Base-by-base conservation (phyloP, 2,797 vertebrate species). In the Catharus ustulatus region DNA sequence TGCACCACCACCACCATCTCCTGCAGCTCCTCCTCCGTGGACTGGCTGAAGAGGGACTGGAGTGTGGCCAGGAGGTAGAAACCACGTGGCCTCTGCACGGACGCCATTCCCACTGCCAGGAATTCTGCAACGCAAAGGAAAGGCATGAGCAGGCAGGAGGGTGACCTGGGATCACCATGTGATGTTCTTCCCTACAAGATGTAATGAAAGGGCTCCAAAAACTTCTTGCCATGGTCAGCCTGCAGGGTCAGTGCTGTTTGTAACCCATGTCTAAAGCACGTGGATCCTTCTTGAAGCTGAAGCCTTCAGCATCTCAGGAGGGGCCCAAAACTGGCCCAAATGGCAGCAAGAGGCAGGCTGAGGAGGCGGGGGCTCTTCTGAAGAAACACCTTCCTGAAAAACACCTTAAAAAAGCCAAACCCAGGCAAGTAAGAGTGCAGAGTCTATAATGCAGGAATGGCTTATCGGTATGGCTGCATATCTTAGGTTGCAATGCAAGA, bases 1-100 rank as follows among this genome's bases (percentile, higher is more conserved):
- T 99, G 98, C 49, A 99, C 98, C 19, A 99, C 98, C 34, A 99
- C 98, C 89, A 99, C 97, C 95, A 99, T 97, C 34, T 97, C 96
- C 23, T 94, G 95, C 82, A 97, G 97, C 95, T 99, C 98, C 1
- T 95, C 91, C n/a, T 96, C 74, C 0, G 98, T 98, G 0, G 98
- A 98, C 91, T 98, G 98, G 6, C 69, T 93, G 97, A 99, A 99
- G 75, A 99, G 94, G 15, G 98, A 99, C 42, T 85, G 79, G 40
- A 99, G 93, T 0, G 99, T 99, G 67, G 96, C 51, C 1, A 95
- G 72, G 3, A 99, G 98, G 84, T 98, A 98, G 87, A 82, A 97
- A 42, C 95, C 98, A 30, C 96, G 98, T 0, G 82, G 90, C 57
- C 97, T 96, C 68, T 92, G 98, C 72, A 98, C 96, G 0, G 98